These are phyloP conservation scores for Sthenelais limicola DNA, from an alignment of 2,888 invertebrate genomes.

Conservation along the genomic window DNA sequence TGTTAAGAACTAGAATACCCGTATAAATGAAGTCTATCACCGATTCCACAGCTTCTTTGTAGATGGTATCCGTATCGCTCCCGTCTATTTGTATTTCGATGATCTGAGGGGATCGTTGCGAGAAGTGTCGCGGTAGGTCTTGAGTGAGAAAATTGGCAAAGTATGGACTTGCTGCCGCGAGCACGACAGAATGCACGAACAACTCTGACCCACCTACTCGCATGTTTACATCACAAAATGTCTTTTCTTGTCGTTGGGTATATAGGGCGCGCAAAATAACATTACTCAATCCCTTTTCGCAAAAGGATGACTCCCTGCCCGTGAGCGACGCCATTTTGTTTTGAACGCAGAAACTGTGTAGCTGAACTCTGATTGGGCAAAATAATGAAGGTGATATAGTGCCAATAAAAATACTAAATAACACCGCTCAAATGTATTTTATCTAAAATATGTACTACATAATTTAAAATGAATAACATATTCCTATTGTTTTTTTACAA, in stretches of 20 bases:
- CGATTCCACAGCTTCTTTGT: constrained; percentile 61
- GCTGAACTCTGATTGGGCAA: constrained; percentile 27
- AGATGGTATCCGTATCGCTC: constrained; percentile 70
- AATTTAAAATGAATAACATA: neutral
- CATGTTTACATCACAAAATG: constrained; percentile 69
- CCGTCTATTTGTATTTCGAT: constrained; percentile 70
- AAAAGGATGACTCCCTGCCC: constrained; percentile 51
- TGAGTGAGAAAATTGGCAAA: constrained; percentile 63
- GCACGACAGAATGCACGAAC: constrained; percentile 67
- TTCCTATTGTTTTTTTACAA: no score
- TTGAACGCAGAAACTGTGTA: neutral
- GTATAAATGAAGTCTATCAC: constrained; percentile 70
- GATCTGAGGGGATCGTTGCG: constrained; percentile 66
- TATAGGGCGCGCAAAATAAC: constrained; percentile 40
- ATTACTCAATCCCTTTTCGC: constrained; percentile 43
- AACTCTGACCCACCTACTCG: constrained; percentile 65
- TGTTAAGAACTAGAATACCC: constrained; percentile 57
- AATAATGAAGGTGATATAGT: neutral
- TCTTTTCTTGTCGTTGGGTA: constrained; percentile 57
- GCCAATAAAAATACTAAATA: neutral
- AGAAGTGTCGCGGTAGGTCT: constrained; percentile 67
- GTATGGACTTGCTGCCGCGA: constrained; percentile 69
- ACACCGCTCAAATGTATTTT: neutral
- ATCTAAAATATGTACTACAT: neutral
- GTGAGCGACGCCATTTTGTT: constrained; percentile 44